These are phyloP conservation scores for Cyphomyrus discorhynchus DNA, from an alignment of 2,113 vertebrate species.

Conservation along the genomic window DNA sequence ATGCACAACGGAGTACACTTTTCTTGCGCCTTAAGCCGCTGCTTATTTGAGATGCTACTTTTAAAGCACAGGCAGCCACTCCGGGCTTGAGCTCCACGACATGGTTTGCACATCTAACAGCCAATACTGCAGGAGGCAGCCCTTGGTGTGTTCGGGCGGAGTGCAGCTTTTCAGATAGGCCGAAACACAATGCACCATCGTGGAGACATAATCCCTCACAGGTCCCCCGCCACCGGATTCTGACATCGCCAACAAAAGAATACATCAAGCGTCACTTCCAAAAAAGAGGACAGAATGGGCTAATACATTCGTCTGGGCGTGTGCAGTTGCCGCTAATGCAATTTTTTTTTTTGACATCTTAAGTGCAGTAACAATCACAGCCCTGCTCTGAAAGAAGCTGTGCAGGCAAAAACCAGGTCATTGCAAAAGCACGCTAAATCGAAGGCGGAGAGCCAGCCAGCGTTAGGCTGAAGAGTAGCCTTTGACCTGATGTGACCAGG, in stretches of 20 bases:
- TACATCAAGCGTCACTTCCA: slow-evolving; percentile 43
- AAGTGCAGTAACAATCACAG: slow-evolving; percentile 42
- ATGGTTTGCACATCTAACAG: slow-evolving; percentile 24
- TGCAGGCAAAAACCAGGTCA: slow-evolving; percentile 28
- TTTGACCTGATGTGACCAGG: slow-evolving; percentile 49
- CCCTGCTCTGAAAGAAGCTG: slow-evolving; percentile 23
- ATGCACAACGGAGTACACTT: slow-evolving; percentile 42
- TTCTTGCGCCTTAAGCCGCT: slow-evolving; percentile 31
- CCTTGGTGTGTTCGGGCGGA: neutral
- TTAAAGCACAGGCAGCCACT: slow-evolving; percentile 45
- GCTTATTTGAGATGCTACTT: slow-evolving; percentile 45
- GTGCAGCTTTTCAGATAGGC: slow-evolving; percentile 8
- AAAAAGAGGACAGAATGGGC: slow-evolving; percentile 39
- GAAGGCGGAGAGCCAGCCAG: slow-evolving; percentile 29
- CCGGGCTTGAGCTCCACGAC: slow-evolving; percentile 22
- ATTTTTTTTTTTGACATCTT: slow-evolving; percentile 42
- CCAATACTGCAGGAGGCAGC: slow-evolving; percentile 27
- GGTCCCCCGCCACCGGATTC: slow-evolving; percentile 37
- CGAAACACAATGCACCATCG: neutral
- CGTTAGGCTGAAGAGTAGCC: slow-evolving; percentile 32
- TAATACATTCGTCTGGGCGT: slow-evolving; percentile 30
- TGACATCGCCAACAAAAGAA: slow-evolving; percentile 47
- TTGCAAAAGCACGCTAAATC: slow-evolving; percentile 25
- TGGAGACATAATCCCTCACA: slow-evolving; percentile 5
- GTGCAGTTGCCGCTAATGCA: slow-evolving; percentile 36